Conservation (phyloP, 2,113 vertebrate species). For the Python bivittatus region DNA sequence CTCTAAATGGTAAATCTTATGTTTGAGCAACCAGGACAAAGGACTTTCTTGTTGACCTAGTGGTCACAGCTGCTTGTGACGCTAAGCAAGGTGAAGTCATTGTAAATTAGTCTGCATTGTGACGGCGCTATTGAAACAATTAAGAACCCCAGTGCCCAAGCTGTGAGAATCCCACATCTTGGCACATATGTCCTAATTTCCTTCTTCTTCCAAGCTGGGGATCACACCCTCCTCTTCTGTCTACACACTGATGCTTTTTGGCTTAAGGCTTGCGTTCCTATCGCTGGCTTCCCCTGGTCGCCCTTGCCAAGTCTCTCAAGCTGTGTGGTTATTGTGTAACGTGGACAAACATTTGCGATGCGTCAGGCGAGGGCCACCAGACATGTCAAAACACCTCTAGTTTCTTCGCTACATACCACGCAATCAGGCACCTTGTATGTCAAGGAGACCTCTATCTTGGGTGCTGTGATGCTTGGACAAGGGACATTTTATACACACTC, state of each 20-base stretch:
- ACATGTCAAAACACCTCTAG: conserved; percentile 66
- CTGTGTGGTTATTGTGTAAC: conserved; percentile 47
- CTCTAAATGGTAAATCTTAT: not conserved
- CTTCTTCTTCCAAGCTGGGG: not conserved
- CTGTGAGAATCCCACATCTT: not conserved
- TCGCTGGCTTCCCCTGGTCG: conserved; percentile 1
- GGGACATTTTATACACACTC: not conserved
- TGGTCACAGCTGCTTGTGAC: not conserved
- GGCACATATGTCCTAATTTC: not conserved
- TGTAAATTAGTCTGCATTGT: too few relatives aligned
- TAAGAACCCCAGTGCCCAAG: not conserved
- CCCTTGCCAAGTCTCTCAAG: conserved; percentile 47
- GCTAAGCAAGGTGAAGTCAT: not conserved
- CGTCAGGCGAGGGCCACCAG: conserved; percentile 66
- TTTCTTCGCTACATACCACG: conserved; percentile 62
- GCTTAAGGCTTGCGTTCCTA: conserved; percentile 12
- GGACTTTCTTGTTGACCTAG: not conserved
- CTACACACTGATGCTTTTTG: conserved; percentile 10
- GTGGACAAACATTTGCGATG: conserved; percentile 60
- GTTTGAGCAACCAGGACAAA: not conserved
- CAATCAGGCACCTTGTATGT: conserved; percentile 60
- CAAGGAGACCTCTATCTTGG: conserved; percentile 47
- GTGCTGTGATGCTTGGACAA: conserved; percentile 49
- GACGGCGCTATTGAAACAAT: not conserved
- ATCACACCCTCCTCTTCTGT: not conserved